Evolutionary conservation across 2,888 invertebrate genomes (phyloP).

Genomic region (Acrobasis consociella): DNA sequence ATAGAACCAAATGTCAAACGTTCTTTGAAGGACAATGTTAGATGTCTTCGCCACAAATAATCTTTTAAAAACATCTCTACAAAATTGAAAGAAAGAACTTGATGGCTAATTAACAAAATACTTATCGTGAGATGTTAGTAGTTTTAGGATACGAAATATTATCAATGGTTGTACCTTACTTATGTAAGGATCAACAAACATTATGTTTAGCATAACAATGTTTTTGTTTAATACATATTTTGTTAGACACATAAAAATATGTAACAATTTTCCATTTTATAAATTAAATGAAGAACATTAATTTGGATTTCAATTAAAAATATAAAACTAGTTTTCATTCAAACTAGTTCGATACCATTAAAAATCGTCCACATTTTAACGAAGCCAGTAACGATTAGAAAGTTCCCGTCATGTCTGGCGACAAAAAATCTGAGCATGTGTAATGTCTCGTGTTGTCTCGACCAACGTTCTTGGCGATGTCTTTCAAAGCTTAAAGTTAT

Average conservation of each 20-base stretch:
- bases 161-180: too few relatives aligned
- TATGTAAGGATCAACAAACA: not conserved
- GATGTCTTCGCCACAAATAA: not conserved
- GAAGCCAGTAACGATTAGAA: not conserved
- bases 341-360: not conserved
- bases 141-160: too few relatives aligned
- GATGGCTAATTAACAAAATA: too few relatives aligned
- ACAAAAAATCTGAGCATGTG: not conserved
- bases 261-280: too few relatives aligned
- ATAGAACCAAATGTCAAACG: conserved; percentile 20
- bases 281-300: too few relatives aligned
- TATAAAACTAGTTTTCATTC: not conserved
- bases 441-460: not conserved
- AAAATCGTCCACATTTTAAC: not conserved
- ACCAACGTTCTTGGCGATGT: not conserved
- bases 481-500: not conserved
- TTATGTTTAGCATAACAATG: too few relatives aligned
- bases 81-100: too few relatives aligned
- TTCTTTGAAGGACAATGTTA: not conserved
- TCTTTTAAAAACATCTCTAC: too few relatives aligned
- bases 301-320: too few relatives aligned
- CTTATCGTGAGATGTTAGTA: too few relatives aligned
- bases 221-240: too few relatives aligned
- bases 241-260: too few relatives aligned
- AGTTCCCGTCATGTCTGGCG: not conserved